Base-by-base conservation (phyloP, 2,113 vertebrate genomes). In the Balaenoptera acutorostrata region DNA sequence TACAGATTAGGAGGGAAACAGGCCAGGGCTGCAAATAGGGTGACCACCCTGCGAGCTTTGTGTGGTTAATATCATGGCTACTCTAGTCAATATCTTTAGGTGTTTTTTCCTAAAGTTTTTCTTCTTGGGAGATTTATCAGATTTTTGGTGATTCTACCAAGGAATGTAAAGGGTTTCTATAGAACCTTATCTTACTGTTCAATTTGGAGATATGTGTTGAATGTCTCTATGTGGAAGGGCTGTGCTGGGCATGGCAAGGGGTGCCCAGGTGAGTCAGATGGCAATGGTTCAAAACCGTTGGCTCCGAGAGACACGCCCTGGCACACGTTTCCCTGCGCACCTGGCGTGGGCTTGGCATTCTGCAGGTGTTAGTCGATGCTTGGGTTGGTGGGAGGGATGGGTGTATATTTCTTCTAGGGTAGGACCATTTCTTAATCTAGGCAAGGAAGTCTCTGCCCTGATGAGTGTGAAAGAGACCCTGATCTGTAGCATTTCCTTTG, bases 31-130 rank as follows among this genome's bases (percentile, higher is more conserved):
- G 2, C 78, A 2, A 8, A 36, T 2, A 3, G 10, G 20, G 10
- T 14, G 31, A 71, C 14, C 20, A 3, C 23, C 23, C 59, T 3
- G 52, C 1, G 29, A 17, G 39, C 66, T 21, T 7, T 15, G 39
- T 3, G 5, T 12, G 3, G 14, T 59, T 7, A 29, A 11, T 0
- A 0, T 33, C 11, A 0, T 4, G 18, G 8, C 59, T 68, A 6
- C 46, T 59, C 33, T 12, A 29, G 44, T 5, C 7, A 31, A 17
- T 6, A 10, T 52, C 49, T 33, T n/a, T 52, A 8, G 31, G 20
- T 25, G 49, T 84, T 64, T 81, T 36, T 88, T 71, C 33, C 33
- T n/a, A 1, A 41, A 20, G 9, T 33, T 77, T 23, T 36, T 29
- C 44, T 83, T 33, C 25, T 55, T 63, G 82, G 61, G 87, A 63